Conservation (phyloP, 2,113 vertebrate species). For the Syrrhaptes paradoxus region DNA sequence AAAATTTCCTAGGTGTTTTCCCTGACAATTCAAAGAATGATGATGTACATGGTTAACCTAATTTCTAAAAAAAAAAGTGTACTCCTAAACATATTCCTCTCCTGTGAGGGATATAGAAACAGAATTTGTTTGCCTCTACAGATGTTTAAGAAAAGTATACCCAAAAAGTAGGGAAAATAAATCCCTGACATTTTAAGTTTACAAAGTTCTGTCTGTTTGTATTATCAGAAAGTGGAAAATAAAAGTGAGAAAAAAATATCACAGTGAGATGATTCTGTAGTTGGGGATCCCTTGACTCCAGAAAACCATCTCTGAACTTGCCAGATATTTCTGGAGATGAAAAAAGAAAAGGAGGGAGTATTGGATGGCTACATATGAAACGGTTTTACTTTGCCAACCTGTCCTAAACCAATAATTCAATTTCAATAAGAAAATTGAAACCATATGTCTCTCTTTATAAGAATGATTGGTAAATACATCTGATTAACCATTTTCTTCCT, state of each 20-base stretch:
- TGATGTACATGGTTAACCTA: fast-evolving
- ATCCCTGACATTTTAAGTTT: not conserved
- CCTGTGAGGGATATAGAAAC: not conserved
- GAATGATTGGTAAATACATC: not conserved
- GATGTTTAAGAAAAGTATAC: not conserved
- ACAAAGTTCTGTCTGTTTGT: not conserved
- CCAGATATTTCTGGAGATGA: not conserved
- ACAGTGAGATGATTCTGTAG: not conserved
- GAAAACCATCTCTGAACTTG: not conserved
- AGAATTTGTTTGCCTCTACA: not conserved
- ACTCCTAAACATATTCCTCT: not conserved
- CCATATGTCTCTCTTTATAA: not conserved
- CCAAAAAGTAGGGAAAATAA: not conserved
- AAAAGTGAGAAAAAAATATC: not conserved
- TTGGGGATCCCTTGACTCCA: not conserved
- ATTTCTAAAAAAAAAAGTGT: not conserved
- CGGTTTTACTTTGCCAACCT: conserved; percentile 16
- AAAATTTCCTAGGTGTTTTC: not conserved
- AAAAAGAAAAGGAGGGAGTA: not conserved
- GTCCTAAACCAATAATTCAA: conserved; percentile 10
- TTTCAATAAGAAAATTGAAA: conserved; percentile 35
- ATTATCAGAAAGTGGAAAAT: not conserved
- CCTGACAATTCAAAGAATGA: not conserved
- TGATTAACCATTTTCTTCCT: conserved; percentile 27
- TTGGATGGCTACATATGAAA: not conserved